Conservation (phyloP, 2,888 invertebrate genomes). For the Pristionchus fissidentatus region DNA sequence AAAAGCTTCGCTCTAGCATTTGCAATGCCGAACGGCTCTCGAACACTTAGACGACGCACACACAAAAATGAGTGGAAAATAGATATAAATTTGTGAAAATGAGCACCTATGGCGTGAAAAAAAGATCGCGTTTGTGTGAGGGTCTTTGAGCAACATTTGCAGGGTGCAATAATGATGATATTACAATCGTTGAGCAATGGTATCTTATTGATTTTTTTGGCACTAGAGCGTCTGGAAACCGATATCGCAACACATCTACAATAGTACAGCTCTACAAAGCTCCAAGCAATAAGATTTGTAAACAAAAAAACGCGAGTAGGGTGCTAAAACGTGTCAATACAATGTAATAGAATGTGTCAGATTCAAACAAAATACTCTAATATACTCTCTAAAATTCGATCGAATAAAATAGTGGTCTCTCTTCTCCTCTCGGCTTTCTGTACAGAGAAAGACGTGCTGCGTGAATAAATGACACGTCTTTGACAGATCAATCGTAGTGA, state of each 20-base stretch:
- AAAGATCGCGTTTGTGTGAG: slow-evolving; percentile 1
- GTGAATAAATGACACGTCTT: slow-evolving; percentile 7
- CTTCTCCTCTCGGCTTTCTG: neutral
- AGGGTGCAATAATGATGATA: neutral
- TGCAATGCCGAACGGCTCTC: neutral
- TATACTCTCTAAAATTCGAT: slow-evolving; percentile 14
- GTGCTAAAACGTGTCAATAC: neutral
- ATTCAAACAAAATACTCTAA: neutral
- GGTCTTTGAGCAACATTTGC: neutral
- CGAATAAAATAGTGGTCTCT: neutral
- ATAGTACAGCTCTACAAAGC: neutral
- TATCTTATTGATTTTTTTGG: neutral
- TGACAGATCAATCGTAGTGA: neutral
- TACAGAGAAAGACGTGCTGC: neutral
- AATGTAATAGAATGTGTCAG: neutral
- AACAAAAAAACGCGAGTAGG: neutral
- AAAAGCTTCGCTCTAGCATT: neutral
- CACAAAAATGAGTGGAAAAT: neutral
- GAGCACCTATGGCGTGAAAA: slow-evolving; percentile 29
- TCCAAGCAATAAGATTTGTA: neutral
- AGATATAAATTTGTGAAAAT: neutral
- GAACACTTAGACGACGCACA: no score
- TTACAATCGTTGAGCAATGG: neutral
- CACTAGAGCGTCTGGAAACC: neutral
- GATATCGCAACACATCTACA: neutral